These are phyloP conservation scores for Drosophila kurseongensis DNA, from an alignment of 1,140 invertebrate species.

Conservation along the genomic window DNA sequence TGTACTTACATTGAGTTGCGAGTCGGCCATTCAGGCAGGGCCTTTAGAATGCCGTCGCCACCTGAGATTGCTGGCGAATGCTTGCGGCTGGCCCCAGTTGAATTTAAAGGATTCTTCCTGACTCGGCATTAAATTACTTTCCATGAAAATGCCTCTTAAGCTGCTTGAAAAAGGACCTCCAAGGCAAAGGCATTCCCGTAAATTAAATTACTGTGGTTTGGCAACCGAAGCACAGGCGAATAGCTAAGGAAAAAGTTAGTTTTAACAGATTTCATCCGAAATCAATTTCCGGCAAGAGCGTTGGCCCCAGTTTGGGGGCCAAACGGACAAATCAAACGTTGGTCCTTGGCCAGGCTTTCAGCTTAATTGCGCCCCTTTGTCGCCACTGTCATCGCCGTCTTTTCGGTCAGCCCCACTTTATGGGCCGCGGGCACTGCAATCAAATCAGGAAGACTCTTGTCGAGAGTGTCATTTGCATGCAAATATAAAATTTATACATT, in stretches of 20 bases:
- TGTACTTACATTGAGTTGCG: slow-evolving; percentile 66
- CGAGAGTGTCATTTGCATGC: slow-evolving; percentile 50
- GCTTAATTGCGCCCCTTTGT: slow-evolving; percentile 46
- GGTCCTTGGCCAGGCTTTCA: slow-evolving; percentile 46
- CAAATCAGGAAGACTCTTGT: slow-evolving; percentile 49
- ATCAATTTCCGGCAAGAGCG: slow-evolving; percentile 31
- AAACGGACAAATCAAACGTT: slow-evolving; percentile 19
- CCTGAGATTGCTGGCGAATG: slow-evolving; percentile 51
- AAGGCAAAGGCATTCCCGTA: slow-evolving; percentile 18
- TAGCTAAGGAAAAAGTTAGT: slow-evolving; percentile 13
- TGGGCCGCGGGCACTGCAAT: slow-evolving; percentile 43
- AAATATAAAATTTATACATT: slow-evolving; percentile 47
- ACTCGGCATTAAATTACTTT: slow-evolving; percentile 36
- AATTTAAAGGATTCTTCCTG: slow-evolving; percentile 32
- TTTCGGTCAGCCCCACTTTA: slow-evolving; percentile 33
- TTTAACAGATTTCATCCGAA: slow-evolving; percentile 39
- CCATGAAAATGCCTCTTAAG: slow-evolving; percentile 30
- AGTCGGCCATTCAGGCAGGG: slow-evolving; percentile 42
- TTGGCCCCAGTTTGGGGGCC: slow-evolving; percentile 6
- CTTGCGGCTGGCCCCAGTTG: slow-evolving; percentile 47
- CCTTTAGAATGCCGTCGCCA: slow-evolving; percentile 52
- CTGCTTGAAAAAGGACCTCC: slow-evolving; percentile 1
- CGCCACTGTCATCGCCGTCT: slow-evolving; percentile 11
- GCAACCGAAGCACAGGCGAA: background rate
- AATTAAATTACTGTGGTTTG: slow-evolving; percentile 43